Conservation (phyloP, 2,797 vertebrate genomes). For the Smutsia gigantea region DNA sequence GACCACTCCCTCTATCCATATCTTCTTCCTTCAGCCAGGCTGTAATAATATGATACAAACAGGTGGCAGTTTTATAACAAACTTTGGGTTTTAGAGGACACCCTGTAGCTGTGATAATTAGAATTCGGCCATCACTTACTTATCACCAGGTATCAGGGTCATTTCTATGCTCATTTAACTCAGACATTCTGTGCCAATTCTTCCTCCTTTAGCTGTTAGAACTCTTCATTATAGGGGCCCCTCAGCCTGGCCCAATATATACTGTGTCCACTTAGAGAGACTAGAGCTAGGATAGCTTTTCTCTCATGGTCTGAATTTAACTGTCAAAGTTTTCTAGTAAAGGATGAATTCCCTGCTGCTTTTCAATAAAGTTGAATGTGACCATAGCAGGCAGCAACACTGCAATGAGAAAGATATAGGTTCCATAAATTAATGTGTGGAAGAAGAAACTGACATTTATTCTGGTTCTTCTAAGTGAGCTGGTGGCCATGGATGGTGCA, state of each 20-base stretch:
- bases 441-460: conserved; percentile 30
- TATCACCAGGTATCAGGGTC: neutral
- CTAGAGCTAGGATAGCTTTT: neutral
- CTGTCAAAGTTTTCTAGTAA: conserved; percentile 38
- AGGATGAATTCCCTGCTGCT: conserved; percentile 65
- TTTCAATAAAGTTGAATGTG: conserved; percentile 53
- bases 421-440: conserved; percentile 12
- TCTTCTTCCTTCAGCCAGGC: neutral
- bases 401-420: neutral
- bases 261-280: neutral
- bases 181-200: neutral
- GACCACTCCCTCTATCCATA: neutral
- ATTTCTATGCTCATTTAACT: neutral
- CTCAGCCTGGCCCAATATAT: neutral
- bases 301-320: conserved; percentile 56
- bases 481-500: neutral
- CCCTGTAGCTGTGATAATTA: neutral
- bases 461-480: conserved; percentile 15
- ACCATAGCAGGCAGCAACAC: neutral
- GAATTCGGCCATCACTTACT: neutral
- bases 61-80: neutral
- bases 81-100: neutral
- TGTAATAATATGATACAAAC: neutral
- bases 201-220: neutral
- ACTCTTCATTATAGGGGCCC: neutral